These are phyloP conservation scores for Esox niger DNA, from an alignment of 2,113 vertebrate genomes.

Conservation along the genomic window DNA sequence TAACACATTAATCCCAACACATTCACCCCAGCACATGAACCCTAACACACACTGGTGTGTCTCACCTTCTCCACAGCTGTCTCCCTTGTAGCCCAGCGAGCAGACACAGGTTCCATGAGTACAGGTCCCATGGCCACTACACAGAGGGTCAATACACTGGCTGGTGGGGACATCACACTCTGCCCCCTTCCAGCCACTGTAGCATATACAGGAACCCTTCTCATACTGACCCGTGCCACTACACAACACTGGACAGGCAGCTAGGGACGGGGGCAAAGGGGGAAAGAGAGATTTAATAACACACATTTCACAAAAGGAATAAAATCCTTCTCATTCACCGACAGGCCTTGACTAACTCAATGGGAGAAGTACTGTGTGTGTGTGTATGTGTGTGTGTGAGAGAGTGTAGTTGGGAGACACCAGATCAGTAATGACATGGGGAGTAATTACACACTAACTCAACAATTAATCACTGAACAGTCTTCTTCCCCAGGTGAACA, in stretches of 20 bases:
- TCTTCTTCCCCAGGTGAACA: constrained; percentile 66
- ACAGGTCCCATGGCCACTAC: constrained; percentile 92
- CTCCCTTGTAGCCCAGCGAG: constrained; percentile 90
- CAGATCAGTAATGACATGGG: constrained; percentile 66
- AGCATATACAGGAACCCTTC: constrained; percentile 94
- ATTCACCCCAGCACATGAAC: background rate
- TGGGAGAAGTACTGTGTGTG: too few species aligned
- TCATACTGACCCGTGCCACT: constrained; percentile 97
- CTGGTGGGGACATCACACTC: constrained; percentile 91
- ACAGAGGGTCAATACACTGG: constrained; percentile 94
- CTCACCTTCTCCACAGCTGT: constrained; percentile 92
- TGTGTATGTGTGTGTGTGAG: background rate
- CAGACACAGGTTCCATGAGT: constrained; percentile 92
- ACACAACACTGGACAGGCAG: constrained; percentile 94
- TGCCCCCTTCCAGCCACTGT: constrained; percentile 97
- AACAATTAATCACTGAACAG: constrained; percentile 72
- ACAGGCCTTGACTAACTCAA: too few species aligned
- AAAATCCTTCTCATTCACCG: too few species aligned
- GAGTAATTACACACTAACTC: constrained; percentile 76
- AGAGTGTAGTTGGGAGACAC: too few species aligned
- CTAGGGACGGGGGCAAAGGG: constrained; percentile 49
- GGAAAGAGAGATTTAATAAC: constrained; percentile 5
- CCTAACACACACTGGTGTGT: background rate
- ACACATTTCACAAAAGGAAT: too few species aligned
- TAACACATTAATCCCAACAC: background rate